These are phyloP conservation scores for Nomada fabriciana DNA, from an alignment of 2,888 invertebrate species.

Conservation along the genomic window DNA sequence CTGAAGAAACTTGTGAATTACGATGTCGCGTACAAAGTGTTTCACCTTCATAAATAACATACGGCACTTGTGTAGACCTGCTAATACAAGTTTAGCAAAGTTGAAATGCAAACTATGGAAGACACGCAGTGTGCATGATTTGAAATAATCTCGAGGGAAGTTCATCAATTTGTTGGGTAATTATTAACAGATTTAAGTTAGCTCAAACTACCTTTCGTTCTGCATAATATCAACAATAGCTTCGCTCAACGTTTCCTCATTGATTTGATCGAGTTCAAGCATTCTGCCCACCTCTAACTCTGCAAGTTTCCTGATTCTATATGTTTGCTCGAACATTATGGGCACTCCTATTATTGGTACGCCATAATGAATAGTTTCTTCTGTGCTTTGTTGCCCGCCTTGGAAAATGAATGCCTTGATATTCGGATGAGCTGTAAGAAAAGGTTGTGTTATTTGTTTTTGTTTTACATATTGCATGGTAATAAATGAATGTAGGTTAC, in stretches of 20 bases:
- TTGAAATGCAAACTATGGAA: conserved; percentile 30
- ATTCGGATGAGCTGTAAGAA: conserved; percentile 69
- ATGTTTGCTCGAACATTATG: conserved; percentile 65
- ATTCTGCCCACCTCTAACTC: conserved; percentile 56
- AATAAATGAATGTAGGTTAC: neutral
- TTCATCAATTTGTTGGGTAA: conserved; percentile 3
- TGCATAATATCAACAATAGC: conserved; percentile 56
- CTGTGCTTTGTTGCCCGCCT: conserved; percentile 74
- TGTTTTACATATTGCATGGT: neutral
- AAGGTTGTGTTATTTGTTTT: neutral
- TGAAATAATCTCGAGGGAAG: neutral
- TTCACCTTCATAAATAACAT: conserved; percentile 3
- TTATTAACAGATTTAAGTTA: conserved; percentile 9
- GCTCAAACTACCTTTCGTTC: conserved; percentile 60
- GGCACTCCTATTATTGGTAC: conserved; percentile 73
- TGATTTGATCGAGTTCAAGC: conserved; percentile 46
- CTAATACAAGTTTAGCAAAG: neutral
- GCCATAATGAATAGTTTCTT: conserved; percentile 67
- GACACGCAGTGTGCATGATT: conserved; percentile 3
- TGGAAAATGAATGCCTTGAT: conserved; percentile 73
- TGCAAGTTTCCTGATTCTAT: conserved; percentile 56
- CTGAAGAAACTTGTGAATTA: neutral
- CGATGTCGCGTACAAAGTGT: neutral
- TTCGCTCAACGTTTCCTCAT: conserved; percentile 45
- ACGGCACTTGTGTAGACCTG: neutral